Base-by-base conservation (phyloP, 2,888 invertebrate species). In the Lithophane socia region DNA sequence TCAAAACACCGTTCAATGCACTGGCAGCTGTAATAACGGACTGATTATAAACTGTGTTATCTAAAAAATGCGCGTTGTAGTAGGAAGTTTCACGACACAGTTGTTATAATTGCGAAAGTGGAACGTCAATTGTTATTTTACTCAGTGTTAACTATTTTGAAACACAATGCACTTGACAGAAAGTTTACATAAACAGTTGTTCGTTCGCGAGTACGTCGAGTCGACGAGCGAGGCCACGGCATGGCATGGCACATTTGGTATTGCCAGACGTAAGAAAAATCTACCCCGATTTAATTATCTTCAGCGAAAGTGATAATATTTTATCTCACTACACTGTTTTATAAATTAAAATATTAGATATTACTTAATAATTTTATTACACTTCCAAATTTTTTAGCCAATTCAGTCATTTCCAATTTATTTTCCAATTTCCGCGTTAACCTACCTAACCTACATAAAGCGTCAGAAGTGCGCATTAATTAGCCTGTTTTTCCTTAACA, bases 151-250 rank as follows among this genome's bases (percentile, higher is more conserved):
- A 90, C 84, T 92, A 91, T 91, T 93, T 92, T 87, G 88, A 92
- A 93, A 93, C 90, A 91, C 85, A 87, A 92, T 88, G 88, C 90
- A 89, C 90, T 91, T 90, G 91, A 90, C 91, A 91, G 89, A 92
- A 93, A 94, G 93, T 94, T 94, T 93, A 93, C 91, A 92, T 91
- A 94, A 93, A 93, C 93, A 93, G 90, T 91, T 85, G 89, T 84
- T 85, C 90, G 85, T 75, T 61, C 64, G 42, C 61, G n/a, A 37
- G 37, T 37, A 37, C 37, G 37, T 3, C 37, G 37, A 71, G 73
- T 85, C 87, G 88, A 89, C 44, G n/a, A 64, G 90, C 90, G 91
- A 91, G 90, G 91, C 37, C 47, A 75, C 74, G 61, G 91, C 92
- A 93, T 91, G 61, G 91, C 92, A 93, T 91, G 92, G 90, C 89